Conservation (phyloP, 2,888 invertebrate species). For the Drosophila anceps region DNA sequence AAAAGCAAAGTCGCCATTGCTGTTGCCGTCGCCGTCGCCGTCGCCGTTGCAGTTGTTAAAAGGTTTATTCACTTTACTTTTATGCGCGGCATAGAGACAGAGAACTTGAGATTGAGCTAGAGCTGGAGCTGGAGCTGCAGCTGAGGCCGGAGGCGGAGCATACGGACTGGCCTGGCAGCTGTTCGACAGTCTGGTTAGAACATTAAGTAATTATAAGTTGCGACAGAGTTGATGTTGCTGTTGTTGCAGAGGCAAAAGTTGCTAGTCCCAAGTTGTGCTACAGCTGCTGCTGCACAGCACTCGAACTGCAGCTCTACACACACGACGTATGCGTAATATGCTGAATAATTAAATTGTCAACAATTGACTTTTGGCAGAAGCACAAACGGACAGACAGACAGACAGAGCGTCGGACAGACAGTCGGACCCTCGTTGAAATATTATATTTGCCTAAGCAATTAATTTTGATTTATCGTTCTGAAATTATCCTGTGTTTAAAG, state of each 20-base stretch:
- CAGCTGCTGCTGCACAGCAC: slow-evolving; percentile 47
- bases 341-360: slow-evolving; percentile 73
- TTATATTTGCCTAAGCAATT: slow-evolving; percentile 40
- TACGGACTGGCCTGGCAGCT: not conserved
- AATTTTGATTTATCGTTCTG: slow-evolving; percentile 43
- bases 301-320: slow-evolving; percentile 27
- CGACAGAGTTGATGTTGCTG: slow-evolving; percentile 39
- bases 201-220: slow-evolving; percentile 78
- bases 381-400: slow-evolving; percentile 5
- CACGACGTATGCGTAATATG: slow-evolving; percentile 64
- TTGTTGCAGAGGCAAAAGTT: slow-evolving; percentile 50
- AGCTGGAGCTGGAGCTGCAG: slow-evolving; percentile 6
- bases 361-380: slow-evolving; percentile 61
- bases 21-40: slow-evolving; percentile 15
- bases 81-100: slow-evolving; percentile 31
- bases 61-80: slow-evolving; percentile 72
- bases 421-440: slow-evolving; percentile 30
- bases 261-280: slow-evolving; percentile 38
- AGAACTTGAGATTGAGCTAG: slow-evolving; percentile 31
- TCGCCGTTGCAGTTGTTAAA: slow-evolving; percentile 60
- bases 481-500: slow-evolving; percentile 32
- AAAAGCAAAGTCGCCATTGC: slow-evolving; percentile 40
- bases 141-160: not conserved
- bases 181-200: slow-evolving; percentile 44
- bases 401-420: slow-evolving; percentile 17